Evolutionary conservation across 2,797 vertebrate genomes (phyloP), one percentile per base, ranked within the genome.

Genomic region (Arvicola amphibius): DNA sequence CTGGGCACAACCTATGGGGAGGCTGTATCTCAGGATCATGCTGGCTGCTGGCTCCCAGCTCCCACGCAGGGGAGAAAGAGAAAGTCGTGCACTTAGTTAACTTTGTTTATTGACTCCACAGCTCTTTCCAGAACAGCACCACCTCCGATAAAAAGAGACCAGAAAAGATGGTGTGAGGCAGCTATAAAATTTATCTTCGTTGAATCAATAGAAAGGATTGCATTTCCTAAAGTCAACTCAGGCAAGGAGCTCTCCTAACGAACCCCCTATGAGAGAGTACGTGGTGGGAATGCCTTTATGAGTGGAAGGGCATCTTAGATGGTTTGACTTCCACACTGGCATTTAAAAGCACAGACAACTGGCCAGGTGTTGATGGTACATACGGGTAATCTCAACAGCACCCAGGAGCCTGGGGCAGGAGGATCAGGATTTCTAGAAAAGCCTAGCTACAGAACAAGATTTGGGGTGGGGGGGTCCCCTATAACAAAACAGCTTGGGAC

Each of bases 1-100:
- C 96, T 97, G 94, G 97, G 97, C 94, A 84, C 97, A 97, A 98
- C 98, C 98, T 98, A 91, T 84, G 1, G 17, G 94, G 65, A 97
- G 90, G 96, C 94, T 61, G 43, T 97, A 97, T 98, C 98, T 94
- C 95, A 97, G 96, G 48, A 97, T 92, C 94, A 40, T 48, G 88
- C 86, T 56, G 87, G 90, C 91, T 67, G 90, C 88, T 56, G 85
- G 88, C 95, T 91, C 87, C 74, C 14, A 51, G 88, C 40, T 96
- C 90, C 77, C 84, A 71, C 3, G 29, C 46, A 46, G n/a, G 97
- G 92, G 91, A 56, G 25, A 96, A 96, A 92, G 88, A 88, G 59
- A 93, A 98, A 97, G 92, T 93, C 83, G 46, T 71, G 29, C 83
- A 93, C 88, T 97, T 96, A 92, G 40, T 86, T 96, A 96, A 97